A percentile compares a stretch with the other conserved stretches of the same genome.
phyloP scores from a whole-genome alignment of 2,113 vertebrate species.

The Platycercus adscitus region DNA sequence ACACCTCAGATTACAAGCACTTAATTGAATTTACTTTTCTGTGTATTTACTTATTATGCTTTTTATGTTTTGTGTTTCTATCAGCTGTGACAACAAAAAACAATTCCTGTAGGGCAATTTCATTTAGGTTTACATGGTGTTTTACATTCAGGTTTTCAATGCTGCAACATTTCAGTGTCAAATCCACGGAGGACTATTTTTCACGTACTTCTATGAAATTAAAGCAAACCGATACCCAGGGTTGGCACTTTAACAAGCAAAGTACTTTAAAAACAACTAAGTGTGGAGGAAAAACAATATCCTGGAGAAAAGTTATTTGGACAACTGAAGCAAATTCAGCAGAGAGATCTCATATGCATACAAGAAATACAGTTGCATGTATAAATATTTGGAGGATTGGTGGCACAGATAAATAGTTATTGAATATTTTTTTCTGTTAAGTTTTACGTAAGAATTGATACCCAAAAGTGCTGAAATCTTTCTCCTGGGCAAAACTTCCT shows the following conservation, averaged over 20 bases:
- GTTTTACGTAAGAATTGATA: not conserved
- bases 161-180: not conserved
- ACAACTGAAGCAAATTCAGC: not conserved
- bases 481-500: not conserved
- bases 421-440: not conserved
- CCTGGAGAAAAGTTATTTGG: not conserved
- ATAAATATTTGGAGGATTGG: not conserved
- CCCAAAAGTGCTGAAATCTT: not conserved
- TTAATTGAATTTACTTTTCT: slow-evolving; percentile 26
- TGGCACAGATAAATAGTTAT: not conserved
- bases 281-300: not conserved
- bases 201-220: not conserved
- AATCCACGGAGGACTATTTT: not conserved
- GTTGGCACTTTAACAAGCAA: not conserved
- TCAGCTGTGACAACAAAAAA: slow-evolving; percentile 10
- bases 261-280: not conserved
- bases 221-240: not conserved
- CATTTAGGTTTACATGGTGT: not conserved
- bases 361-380: not conserved
- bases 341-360: not conserved
- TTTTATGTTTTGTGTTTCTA: not conserved
- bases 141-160: not conserved
- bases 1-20: not conserved
- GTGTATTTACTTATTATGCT: not conserved
- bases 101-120: not conserved